Evolutionary conservation across 1,140 invertebrate species (phyloP).

Genomic region (Dufourea novaeangliae): DNA sequence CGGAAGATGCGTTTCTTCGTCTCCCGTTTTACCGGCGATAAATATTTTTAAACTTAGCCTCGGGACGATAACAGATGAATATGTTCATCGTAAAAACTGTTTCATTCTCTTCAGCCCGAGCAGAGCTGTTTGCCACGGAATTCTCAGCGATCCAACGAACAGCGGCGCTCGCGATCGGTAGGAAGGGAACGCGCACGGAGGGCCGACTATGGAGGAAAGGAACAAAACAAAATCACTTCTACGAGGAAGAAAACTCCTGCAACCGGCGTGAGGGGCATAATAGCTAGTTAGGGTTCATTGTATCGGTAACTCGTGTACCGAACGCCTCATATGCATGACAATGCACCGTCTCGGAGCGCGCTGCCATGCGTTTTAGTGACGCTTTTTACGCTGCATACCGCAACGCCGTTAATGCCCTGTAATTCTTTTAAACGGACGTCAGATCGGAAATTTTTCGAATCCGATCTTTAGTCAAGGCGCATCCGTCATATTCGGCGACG

Average conservation of each 20-base stretch:
- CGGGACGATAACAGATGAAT: conserved; percentile 45
- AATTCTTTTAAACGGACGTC: conserved; percentile 64
- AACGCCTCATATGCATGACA: conserved; percentile 73
- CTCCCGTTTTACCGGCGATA: conserved; percentile 39
- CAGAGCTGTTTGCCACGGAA: background rate
- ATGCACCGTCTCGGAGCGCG: conserved; percentile 61
- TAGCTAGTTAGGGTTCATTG: conserved; percentile 78
- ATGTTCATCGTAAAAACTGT: conserved; percentile 43
- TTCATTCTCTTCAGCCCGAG: conserved; percentile 7
- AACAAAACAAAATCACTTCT: conserved; percentile 60
- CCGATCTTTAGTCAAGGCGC: conserved; percentile 62
- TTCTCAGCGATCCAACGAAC: conserved; percentile 13
- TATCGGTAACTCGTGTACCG: conserved; percentile 69
- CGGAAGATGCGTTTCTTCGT: background rate
- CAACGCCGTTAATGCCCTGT: conserved; percentile 44
- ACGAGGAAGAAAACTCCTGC: conserved; percentile 59
- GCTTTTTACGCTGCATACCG: conserved; percentile 61
- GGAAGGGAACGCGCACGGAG: background rate
- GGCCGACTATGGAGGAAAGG: background rate
- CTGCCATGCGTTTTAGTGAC: conserved; percentile 63
- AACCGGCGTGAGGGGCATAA: conserved; percentile 69
- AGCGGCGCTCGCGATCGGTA: no score
- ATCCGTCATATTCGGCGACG: conserved; percentile 60
- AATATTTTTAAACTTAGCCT: conserved; percentile 33
- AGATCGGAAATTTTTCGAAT: conserved; percentile 48